Evolutionary conservation across 2,113 vertebrate genomes (phyloP).

Genomic region (Chamaea fasciata): DNA sequence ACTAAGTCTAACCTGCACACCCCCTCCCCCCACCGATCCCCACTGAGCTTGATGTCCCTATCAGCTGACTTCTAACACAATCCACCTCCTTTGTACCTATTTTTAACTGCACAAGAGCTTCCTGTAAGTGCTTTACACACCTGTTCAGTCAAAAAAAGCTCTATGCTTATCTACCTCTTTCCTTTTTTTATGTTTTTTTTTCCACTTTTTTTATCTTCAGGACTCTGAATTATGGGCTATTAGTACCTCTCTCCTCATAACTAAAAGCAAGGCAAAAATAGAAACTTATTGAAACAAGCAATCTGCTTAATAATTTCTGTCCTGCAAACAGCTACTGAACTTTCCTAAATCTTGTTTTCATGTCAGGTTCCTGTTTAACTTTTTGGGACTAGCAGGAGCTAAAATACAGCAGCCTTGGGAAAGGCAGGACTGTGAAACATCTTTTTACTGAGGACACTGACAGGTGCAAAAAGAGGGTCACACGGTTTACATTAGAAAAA

Average conservation of each 20-base stretch:
- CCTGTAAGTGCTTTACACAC: neutral
- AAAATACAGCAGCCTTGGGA: neutral
- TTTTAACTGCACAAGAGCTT: neutral
- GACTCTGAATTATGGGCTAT: neutral
- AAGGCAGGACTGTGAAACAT: neutral
- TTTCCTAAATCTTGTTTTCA: neutral
- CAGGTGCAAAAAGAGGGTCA: neutral
- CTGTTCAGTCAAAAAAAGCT: neutral
- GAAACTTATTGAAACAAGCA: neutral
- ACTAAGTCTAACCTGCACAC: neutral
- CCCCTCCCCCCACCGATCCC: accelerated
- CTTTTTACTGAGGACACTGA: neutral
- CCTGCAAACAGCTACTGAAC: neutral
- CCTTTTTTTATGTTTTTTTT: neutral
- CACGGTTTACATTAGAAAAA: neutral
- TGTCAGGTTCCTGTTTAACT: neutral
- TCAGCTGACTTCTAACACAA: neutral
- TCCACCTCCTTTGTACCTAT: neutral
- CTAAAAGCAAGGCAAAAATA: neutral
- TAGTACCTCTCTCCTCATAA: neutral
- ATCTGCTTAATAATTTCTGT: neutral
- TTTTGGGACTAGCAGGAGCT: neutral
- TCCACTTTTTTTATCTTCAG: neutral
- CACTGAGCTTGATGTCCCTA: neutral
- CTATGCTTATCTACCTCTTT: neutral